Conservation (phyloP, 2,888 invertebrate species). For the Seladonia tumulorum region DNA sequence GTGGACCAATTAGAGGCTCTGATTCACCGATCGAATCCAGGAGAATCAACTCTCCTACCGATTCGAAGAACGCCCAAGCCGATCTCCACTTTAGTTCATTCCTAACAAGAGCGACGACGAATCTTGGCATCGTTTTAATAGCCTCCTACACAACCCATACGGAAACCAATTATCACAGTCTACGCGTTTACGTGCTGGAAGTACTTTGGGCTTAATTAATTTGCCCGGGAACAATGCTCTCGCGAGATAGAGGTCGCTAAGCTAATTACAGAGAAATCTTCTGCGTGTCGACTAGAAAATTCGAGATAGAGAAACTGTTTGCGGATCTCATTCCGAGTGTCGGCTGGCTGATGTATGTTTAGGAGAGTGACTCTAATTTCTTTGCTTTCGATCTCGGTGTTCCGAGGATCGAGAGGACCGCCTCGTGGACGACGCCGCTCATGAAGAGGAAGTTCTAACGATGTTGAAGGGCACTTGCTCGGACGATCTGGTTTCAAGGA, state of each 20-base stretch:
- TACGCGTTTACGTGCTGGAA: neutral
- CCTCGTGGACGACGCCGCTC: neutral
- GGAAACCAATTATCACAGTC: neutral
- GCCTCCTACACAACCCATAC: neutral
- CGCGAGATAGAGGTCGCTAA: neutral
- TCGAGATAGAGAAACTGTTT: neutral
- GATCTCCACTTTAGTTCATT: neutral
- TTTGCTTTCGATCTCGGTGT: conserved; percentile 2
- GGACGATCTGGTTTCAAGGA: conserved; percentile 48
- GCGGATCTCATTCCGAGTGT: neutral
- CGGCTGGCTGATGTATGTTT: neutral
- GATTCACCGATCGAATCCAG: neutral
- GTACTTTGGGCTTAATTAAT: neutral
- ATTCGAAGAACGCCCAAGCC: neutral
- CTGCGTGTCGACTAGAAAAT: neutral
- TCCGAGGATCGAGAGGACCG: neutral
- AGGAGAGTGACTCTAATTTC: neutral
- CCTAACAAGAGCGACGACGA: too few species aligned
- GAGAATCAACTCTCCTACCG: neutral
- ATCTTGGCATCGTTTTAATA: neutral
- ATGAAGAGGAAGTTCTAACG: neutral
- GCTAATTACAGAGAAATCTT: neutral
- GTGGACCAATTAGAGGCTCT: conserved; percentile 13
- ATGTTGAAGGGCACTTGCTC: neutral
- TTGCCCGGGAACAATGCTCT: neutral